These are phyloP conservation scores for Babyrousa celebensis DNA, from an alignment of 2,797 vertebrate species.

Conservation along the genomic window DNA sequence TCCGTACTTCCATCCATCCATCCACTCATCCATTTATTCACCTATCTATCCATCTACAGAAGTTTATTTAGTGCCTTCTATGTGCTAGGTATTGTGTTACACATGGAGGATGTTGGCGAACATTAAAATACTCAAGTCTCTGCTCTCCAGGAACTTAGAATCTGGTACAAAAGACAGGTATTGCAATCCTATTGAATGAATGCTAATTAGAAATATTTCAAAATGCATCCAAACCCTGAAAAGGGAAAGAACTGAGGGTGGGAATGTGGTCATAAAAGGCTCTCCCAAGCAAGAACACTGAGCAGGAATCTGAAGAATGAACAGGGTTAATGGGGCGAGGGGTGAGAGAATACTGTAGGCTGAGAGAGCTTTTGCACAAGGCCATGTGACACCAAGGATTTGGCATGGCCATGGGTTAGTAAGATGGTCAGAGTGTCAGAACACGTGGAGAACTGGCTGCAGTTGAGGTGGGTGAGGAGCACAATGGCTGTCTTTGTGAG, in stretches of 20 bases:
- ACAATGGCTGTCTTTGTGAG: not conserved
- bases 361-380: not conserved
- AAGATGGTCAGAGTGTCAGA: not conserved
- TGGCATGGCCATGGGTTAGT: not conserved
- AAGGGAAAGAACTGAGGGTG: not conserved
- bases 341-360: not conserved
- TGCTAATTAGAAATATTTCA: not conserved
- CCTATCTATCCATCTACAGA: not conserved
- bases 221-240: not conserved
- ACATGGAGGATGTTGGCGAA: not conserved
- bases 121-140: conserved; percentile 4
- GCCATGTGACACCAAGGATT: not conserved
- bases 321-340: not conserved
- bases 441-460: not conserved
- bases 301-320: not conserved
- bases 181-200: not conserved
- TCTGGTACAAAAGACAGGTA: not conserved
- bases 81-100: not conserved
- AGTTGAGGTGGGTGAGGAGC: not conserved
- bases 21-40: not conserved
- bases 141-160: not conserved
- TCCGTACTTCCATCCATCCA: not conserved
- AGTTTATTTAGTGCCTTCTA: not conserved
- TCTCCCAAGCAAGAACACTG: not conserved
- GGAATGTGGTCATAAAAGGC: not conserved